Base-by-base conservation (phyloP, 2,888 invertebrate genomes). In the Parnassius orleans region DNA sequence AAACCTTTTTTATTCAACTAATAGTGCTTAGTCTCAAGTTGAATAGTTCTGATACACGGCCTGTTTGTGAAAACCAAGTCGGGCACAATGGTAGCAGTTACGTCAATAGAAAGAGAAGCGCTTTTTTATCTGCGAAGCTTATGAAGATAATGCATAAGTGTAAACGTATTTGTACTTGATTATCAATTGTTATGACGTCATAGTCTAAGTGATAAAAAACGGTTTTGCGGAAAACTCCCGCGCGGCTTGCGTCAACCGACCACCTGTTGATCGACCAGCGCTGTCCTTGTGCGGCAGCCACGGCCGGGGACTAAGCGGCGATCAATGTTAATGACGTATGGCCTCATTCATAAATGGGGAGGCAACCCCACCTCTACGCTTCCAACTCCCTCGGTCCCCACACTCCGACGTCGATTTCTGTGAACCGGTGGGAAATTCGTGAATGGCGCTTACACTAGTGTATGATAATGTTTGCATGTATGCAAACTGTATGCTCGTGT, bases 251-350 rank as follows among this genome's bases (percentile, higher is more conserved):
- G 87, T 88, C 86, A 87, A 74, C 66, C 74, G 74, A 70, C 76
- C 83, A 90, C 90, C 88, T 90, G 90, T 90, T 88, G 89, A 78
- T 76, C 76, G 77, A 73, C 67, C 78, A 75, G 63, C 66, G 68
- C 73, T 73, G 88, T 78, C 90, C 89, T 90, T 90, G 89, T 81
- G 81, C 71, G 83, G 75, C 81, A 86, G 84, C 89, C 87, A 83
- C 78, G 75, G 67, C 77, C 76, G 65, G 63, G 69, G 73, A 71
- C 68, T 71, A 72, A 10, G 65, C 65, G 72, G 67, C 79, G 81
- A 79, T 91, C 90, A 86, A 90, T 88, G 79, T 71, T 75, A 75
- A 84, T 91, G 90, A 91, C 90, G 90, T 90, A 86, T 81, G 82
- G 73, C 88, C 88, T 83, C 90, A 91, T 91, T 91, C 90, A 91